Percentiles rank a stretch among this genome's conserved stretches.
These are phyloP conservation scores for Drosophila mayaguana DNA, from an alignment of 2,888 invertebrate genomes.

Conservation along the genomic window DNA sequence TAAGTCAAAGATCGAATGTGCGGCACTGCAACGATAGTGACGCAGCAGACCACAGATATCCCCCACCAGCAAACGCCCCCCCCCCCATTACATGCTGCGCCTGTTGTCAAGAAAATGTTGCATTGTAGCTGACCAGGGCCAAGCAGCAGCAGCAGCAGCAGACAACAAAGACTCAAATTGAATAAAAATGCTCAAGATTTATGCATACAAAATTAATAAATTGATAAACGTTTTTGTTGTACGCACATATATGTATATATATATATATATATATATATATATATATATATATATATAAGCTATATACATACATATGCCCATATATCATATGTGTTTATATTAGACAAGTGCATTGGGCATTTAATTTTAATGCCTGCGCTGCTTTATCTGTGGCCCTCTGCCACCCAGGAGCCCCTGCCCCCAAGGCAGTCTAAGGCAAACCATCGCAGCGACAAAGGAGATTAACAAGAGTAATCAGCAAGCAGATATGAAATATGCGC, in stretches of 20 bases:
- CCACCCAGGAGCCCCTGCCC: neutral
- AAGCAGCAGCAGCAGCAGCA: constrained; percentile 44
- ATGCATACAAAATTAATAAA: constrained; percentile 77
- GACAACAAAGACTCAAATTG: constrained; percentile 77
- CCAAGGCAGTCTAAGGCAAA: neutral
- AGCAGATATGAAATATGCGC: constrained; percentile 75
- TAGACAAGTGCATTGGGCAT: constrained; percentile 69
- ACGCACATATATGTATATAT: neutral
- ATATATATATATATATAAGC: neutral
- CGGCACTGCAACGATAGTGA: constrained; percentile 64
- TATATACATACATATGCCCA: neutral
- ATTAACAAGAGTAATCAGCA: constrained; percentile 71
- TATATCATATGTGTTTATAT: constrained; percentile 29
- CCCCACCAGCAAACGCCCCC: neutral
- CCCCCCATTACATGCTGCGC: neutral
- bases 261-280: neutral
- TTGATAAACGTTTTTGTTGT: constrained; percentile 57
- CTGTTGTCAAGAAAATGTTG: constrained; percentile 26
- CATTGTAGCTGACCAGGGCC: constrained; percentile 64
- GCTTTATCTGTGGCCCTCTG: constrained; percentile 55
- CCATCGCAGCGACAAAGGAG: constrained; percentile 52
- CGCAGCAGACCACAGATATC: constrained; percentile 4
- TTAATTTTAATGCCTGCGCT: constrained; percentile 60
- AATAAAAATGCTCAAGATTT: constrained; percentile 73
- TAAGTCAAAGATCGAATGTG: constrained; percentile 78